phyloP scores from a whole-genome alignment of 2,888 invertebrate genomes.

The Chymomyza amoena region DNA sequence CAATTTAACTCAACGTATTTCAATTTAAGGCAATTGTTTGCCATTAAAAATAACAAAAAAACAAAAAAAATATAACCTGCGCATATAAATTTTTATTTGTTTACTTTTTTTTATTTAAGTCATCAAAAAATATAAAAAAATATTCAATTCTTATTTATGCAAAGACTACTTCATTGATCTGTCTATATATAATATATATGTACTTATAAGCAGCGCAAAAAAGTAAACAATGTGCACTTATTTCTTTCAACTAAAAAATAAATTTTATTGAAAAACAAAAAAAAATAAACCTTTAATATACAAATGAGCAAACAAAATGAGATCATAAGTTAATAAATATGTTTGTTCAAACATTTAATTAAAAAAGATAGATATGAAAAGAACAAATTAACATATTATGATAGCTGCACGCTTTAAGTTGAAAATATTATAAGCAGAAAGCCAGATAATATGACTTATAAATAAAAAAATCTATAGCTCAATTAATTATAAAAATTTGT shows the following conservation, averaged over 20 bases:
- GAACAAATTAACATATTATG: too few relatives aligned
- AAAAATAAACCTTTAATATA: neutral
- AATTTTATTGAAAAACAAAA: neutral
- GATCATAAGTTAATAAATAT: conserved; percentile 15
- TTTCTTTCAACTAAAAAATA: neutral
- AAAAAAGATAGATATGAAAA: neutral
- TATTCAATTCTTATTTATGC: neutral
- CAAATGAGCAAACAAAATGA: conserved; percentile 15
- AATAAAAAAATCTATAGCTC: neutral
- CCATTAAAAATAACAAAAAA: neutral
- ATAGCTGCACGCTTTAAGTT: neutral
- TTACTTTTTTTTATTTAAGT: neutral
- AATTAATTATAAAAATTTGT: neutral
- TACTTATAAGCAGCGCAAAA: neutral
- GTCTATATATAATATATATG: neutral
- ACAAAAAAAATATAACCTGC: neutral
- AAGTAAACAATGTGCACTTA: neutral
- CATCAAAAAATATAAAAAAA: neutral
- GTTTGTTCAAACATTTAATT: neutral
- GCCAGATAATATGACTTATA: neutral
- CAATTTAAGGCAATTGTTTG: neutral
- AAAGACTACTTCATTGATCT: neutral
- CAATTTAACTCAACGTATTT: too few relatives aligned
- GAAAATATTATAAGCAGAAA: neutral
- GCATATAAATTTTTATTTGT: neutral